Conservation (phyloP, 2,113 vertebrate species). For the Sus scrofa region DNA sequence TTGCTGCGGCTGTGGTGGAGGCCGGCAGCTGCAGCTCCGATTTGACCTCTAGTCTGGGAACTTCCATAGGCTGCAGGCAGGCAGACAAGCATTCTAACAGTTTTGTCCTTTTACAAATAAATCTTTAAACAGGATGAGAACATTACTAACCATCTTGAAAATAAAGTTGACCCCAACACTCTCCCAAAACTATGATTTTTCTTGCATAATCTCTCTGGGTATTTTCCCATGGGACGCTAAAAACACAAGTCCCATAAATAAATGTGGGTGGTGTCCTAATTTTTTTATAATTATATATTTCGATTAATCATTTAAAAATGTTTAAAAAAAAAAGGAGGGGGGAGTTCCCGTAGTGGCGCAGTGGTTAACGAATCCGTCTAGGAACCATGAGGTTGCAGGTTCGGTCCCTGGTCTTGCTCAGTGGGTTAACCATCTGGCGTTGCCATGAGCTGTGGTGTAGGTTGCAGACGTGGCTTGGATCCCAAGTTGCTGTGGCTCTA, state of each 20-base stretch:
- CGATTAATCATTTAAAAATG: background rate
- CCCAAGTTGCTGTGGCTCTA: too few species aligned
- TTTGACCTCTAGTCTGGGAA: too few species aligned
- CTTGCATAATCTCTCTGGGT: background rate
- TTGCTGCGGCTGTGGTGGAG: too few species aligned
- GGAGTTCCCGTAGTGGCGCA: too few species aligned
- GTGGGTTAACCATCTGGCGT: too few species aligned
- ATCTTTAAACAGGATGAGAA: background rate
- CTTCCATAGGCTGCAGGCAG: too few species aligned
- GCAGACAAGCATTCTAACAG: background rate
- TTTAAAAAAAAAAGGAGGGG: background rate
- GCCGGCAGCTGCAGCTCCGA: too few species aligned
- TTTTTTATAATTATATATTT: constrained; percentile 24
- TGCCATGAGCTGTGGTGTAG: too few species aligned
- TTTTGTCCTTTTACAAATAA: background rate
- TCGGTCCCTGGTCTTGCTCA: too few species aligned
- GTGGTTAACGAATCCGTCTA: too few species aligned
- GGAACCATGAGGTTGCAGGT: too few species aligned
- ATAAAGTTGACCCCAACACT: background rate
- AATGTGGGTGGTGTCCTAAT: background rate
- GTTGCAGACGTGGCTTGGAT: too few species aligned
- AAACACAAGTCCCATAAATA: constrained; percentile 43
- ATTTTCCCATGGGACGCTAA: background rate
- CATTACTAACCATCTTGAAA: background rate
- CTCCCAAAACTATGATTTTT: background rate